Evolutionary conservation across 2,888 invertebrate genomes (phyloP).

Genomic region (Orthosia gracilis): DNA sequence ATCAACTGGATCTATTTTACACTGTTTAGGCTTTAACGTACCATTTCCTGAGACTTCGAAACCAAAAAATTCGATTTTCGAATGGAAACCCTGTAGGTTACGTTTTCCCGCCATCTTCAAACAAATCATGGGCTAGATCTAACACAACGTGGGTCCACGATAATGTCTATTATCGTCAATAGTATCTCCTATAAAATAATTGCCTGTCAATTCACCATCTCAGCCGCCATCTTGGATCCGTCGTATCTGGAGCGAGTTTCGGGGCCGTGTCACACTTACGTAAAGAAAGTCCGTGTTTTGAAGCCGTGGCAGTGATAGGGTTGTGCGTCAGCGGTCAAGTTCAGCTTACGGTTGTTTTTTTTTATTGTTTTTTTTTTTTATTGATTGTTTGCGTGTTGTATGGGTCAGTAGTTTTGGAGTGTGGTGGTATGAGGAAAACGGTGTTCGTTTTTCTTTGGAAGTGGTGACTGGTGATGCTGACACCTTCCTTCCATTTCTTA

Average conservation of each 20-base stretch:
- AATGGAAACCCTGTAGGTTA: too few species aligned
- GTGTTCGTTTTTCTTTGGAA: background rate
- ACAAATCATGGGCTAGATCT: too few species aligned
- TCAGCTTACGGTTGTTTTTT: slow-evolving; percentile 54
- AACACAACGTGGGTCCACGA: too few species aligned
- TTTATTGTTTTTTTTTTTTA: slow-evolving; percentile 33
- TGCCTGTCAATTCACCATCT: slow-evolving; percentile 28
- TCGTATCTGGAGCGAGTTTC: slow-evolving; percentile 79
- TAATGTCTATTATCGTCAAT: too few species aligned
- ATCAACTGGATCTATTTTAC: too few species aligned
- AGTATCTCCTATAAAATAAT: slow-evolving; percentile 14
- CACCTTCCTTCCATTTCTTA: background rate
- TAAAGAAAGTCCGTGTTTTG: slow-evolving; percentile 79
- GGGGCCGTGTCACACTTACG: slow-evolving; percentile 81
- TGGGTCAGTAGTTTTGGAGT: slow-evolving; percentile 16
- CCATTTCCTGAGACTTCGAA: too few species aligned
- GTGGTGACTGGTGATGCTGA: background rate
- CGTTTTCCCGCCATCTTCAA: too few species aligned
- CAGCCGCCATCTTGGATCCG: slow-evolving; percentile 65
- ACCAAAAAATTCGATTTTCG: too few species aligned
- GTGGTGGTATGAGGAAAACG: slow-evolving; percentile 6
- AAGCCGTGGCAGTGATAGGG: slow-evolving; percentile 50
- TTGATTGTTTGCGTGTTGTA: slow-evolving; percentile 32
- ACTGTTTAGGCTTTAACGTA: too few species aligned
- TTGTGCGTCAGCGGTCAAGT: slow-evolving; percentile 68